Evolutionary conservation across 2,113 vertebrate genomes (phyloP).

Genomic region (Macrotis lagotis): DNA sequence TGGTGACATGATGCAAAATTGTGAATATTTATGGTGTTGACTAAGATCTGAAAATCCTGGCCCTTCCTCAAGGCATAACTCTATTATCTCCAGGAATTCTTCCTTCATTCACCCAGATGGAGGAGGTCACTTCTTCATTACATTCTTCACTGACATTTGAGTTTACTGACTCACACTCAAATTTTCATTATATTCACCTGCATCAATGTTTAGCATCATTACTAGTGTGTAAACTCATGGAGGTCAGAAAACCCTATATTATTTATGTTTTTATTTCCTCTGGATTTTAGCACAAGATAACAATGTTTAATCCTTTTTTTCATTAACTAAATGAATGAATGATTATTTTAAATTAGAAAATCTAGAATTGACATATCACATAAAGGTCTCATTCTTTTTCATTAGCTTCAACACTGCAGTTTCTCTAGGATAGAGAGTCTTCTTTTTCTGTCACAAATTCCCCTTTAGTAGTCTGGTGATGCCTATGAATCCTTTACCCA

Average conservation of each 20-base stretch:
- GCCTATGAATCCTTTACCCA: neutral
- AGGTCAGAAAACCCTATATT: neutral
- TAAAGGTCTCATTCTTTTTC: neutral
- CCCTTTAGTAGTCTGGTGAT: neutral
- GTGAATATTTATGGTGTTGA: neutral
- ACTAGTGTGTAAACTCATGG: neutral
- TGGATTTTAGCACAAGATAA: neutral
- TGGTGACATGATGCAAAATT: neutral
- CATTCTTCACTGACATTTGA: neutral
- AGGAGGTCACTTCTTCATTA: neutral
- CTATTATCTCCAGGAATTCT: neutral
- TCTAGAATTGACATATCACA: neutral
- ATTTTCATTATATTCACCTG: neutral
- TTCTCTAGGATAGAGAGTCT: neutral
- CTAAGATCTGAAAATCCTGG: neutral
- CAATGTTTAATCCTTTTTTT: neutral
- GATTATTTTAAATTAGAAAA: neutral
- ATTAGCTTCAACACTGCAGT: neutral
- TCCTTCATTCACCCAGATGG: neutral
- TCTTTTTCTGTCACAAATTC: neutral
- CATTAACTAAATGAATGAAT: neutral
- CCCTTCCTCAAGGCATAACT: neutral
- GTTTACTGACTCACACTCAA: neutral
- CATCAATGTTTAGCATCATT: neutral
- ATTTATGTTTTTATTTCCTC: neutral